Evolutionary conservation across 1,140 invertebrate species (phyloP), one percentile per base, ranked within the genome.

Genomic region (Drosophila triauraria): DNA sequence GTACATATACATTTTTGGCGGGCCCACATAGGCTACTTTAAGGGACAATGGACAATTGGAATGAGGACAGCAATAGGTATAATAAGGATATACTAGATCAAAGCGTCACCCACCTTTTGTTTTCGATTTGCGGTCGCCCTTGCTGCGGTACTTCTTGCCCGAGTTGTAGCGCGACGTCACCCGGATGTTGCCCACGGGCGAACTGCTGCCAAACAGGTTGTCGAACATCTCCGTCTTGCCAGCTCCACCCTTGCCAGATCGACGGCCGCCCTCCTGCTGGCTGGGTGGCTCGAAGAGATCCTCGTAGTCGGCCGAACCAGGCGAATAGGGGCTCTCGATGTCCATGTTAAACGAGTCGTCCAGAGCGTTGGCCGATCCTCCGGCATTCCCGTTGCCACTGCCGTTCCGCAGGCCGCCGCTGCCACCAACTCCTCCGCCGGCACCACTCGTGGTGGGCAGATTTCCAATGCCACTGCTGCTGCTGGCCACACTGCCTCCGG

Each of bases 231-330:
- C 91, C 7, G 72, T 40, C 56, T 92, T 92, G 20, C 70, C 69
- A 20, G 64, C 58, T 27, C 64, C 67, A 30, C 44, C 38, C 43
- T 84, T 86, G 1, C 27, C 27, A 30, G 68, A 25, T 8, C 87
- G 80, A 12, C 85, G 43, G 12, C 48, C 53, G 17, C 60, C 60
- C 30, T 94, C 94, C n/a, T 94, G 93, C n/a, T 96, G 96, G 40
- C 96, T 96, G 20, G 97, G 97, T 30, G 97, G 97, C 93, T 97
- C 96, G 93, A 97, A 97, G 42, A 97, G 94, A 91, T 97, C 97
- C 83, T 97, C 96, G 80, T 96, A 97, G 85, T 97, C 95, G 71
- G 95, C 96, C 4, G 96, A 97, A 27, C 96, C 97, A 0, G 97
- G 97, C 25, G 96, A 97, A 93, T 97, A 97, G 0, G 97, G 97